Conservation (phyloP, 2,888 invertebrate genomes). For the Caenorhabditis panamensis region DNA sequence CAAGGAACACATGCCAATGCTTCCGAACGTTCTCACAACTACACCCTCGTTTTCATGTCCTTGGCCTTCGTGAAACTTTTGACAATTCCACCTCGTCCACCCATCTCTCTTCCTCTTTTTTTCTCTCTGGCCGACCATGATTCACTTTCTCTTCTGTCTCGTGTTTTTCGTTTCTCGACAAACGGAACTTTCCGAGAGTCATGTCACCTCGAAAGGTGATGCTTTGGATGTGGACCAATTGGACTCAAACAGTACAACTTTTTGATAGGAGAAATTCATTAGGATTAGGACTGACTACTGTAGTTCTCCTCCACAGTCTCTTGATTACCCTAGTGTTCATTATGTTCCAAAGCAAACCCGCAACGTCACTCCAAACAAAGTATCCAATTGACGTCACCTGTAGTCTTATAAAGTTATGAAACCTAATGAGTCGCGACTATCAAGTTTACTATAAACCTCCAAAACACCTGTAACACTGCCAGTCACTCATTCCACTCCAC, state of each 20-base stretch:
- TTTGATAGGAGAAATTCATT: no score
- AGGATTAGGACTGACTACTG: no score
- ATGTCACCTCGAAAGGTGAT: no score
- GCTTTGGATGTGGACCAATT: no score
- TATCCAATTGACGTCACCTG: neutral
- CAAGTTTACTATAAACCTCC: neutral
- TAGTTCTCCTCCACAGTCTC: no score
- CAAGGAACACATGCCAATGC: neutral
- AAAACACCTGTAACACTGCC: constrained; percentile 31
- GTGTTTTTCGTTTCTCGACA: constrained; percentile 14
- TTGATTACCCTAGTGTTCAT: no score
- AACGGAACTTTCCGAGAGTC: constrained; percentile 6
- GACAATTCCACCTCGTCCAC: constrained; percentile 10
- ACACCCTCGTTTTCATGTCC: constrained; percentile 4
- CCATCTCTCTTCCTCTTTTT: constrained; percentile 5
- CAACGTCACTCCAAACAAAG: neutral
- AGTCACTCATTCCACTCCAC: neutral
- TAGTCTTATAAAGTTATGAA: no score
- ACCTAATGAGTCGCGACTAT: neutral
- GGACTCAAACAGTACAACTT: no score
- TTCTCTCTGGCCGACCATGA: neutral
- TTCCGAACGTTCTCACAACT: neutral
- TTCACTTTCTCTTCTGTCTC: constrained; percentile 20
- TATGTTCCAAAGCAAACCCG: neutral
- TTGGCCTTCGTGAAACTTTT: constrained; percentile 18